These are phyloP conservation scores for Bolinopsis microptera DNA, from an alignment of 37 sponge, comb jelly and placozoan genomes.

Conservation along the genomic window DNA sequence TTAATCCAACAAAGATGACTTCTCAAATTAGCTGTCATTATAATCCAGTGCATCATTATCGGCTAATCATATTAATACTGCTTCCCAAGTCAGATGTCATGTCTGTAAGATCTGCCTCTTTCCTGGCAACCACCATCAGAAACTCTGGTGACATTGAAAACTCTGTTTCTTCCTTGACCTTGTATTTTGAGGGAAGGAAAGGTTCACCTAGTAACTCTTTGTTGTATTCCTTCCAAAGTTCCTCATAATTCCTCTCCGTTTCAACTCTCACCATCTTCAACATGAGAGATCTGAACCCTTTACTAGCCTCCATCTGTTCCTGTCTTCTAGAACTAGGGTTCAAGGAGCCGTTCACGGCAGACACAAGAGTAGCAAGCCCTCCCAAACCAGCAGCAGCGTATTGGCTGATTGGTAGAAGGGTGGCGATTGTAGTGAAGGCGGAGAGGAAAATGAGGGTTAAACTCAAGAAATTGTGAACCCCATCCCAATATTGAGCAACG, in stretches of 20 bases:
- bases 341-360: not conserved
- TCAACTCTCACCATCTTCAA: conserved; percentile 59
- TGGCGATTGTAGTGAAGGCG: conserved; percentile 19
- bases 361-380: not conserved
- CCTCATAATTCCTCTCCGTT: conserved; percentile 4
- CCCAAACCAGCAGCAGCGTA: not conserved
- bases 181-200: not conserved
- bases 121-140: not conserved
- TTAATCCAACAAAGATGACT: too few relatives aligned
- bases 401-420: not conserved
- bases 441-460: conserved; percentile 39
- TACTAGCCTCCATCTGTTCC: conserved; percentile 43
- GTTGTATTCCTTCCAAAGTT: conserved; percentile 20
- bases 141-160: conserved; percentile 23
- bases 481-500: conserved; percentile 31
- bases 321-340: not conserved
- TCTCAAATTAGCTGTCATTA: too few relatives aligned
- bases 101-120: not conserved
- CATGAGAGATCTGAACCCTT: conserved; percentile 44
- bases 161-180: not conserved
- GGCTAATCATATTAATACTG: not conserved
- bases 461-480: conserved; percentile 15
- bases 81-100: not conserved
- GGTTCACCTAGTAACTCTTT: conserved; percentile 12
- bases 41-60: too few relatives aligned